phyloP scores from a whole-genome alignment of 2,797 vertebrate species.

The Psittacula echo region DNA sequence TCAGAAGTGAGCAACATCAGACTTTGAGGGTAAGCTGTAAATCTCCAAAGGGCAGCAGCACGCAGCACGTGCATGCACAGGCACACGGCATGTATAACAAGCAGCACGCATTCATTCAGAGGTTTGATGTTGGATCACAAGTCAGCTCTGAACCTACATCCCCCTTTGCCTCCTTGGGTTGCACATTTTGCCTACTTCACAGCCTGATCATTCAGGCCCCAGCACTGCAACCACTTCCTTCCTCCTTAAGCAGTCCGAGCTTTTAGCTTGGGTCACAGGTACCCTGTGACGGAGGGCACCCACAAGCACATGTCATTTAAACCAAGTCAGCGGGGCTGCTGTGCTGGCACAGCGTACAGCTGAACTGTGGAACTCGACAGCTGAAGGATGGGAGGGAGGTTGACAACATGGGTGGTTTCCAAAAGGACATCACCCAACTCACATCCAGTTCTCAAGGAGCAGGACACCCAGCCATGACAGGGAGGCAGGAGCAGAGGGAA shows the following conservation, averaged over 20 bases:
- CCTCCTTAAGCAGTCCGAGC: neutral
- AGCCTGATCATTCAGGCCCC: neutral
- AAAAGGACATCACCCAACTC: neutral
- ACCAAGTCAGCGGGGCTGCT: neutral
- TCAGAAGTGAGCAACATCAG: neutral
- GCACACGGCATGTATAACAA: neutral
- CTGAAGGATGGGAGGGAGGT: neutral
- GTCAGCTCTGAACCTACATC: neutral
- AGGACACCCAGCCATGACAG: neutral
- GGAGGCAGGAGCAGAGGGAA: neutral
- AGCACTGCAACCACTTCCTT: neutral
- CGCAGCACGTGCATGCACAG: accelerated
- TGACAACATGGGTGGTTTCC: neutral
- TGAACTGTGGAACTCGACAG: neutral
- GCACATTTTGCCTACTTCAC: neutral
- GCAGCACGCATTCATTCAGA: neutral
- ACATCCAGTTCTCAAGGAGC: neutral
- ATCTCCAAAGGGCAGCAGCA: neutral
- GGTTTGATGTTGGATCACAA: accelerated
- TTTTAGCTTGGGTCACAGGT: neutral
- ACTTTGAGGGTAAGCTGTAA: neutral
- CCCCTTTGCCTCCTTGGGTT: neutral
- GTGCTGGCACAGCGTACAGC: neutral
- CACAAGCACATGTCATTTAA: neutral
- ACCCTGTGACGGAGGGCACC: neutral